A percentile compares a stretch with the other conserved stretches of the same genome.
Evolutionary conservation across 1,140 invertebrate genomes (phyloP).

Genomic region (Drosophila takahashii): DNA sequence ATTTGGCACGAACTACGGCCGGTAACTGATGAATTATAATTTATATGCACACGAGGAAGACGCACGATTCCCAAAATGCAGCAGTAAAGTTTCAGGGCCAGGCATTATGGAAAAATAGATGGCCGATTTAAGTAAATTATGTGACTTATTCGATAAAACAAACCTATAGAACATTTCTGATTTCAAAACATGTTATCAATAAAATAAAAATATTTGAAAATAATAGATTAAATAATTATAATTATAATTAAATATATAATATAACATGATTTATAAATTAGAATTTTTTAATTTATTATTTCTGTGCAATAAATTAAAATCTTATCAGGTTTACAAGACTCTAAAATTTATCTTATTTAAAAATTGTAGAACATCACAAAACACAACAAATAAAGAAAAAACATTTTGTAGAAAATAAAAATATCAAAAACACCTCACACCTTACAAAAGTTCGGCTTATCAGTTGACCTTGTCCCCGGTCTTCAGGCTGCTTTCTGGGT

Average conservation of each 20-base stretch:
- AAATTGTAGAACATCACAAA: too few species aligned
- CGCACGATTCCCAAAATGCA: constrained; percentile 22
- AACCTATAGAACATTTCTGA: background rate
- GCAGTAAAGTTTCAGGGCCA: constrained; percentile 31
- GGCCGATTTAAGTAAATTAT: background rate
- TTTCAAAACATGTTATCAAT: too few species aligned
- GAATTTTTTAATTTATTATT: too few species aligned
- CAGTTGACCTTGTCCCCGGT: constrained; percentile 26
- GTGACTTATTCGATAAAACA: background rate
- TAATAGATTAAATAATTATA: too few species aligned
- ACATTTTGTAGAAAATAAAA: background rate
- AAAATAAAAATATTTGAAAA: background rate
- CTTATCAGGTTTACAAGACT: too few species aligned
- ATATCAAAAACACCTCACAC: background rate
- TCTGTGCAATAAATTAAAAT: too few species aligned
- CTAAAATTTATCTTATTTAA: background rate
- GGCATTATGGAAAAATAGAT: constrained; percentile 12
- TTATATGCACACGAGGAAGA: constrained; percentile 16
- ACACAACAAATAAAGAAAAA: too few species aligned
- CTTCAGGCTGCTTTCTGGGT: constrained; percentile 25
- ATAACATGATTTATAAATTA: too few species aligned
- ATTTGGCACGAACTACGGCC: constrained; percentile 62
- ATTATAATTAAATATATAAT: too few species aligned
- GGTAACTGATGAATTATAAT: constrained; percentile 33
- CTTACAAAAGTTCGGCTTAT: constrained; percentile 37